phyloP scores from a whole-genome alignment of 1,140 invertebrate genomes.

The Drosophila serrata region DNA sequence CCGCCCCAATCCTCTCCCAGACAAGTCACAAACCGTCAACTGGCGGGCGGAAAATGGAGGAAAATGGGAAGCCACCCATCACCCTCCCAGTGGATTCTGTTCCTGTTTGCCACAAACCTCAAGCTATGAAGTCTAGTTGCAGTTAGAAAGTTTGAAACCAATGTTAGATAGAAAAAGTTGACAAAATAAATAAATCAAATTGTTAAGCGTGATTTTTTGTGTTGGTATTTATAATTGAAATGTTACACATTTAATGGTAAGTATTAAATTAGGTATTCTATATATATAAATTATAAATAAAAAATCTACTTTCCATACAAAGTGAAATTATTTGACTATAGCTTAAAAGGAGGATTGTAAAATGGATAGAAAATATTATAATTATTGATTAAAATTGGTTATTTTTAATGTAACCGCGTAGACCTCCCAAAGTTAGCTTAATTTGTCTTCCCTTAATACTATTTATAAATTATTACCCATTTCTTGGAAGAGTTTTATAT shows the following conservation, averaged over 20 bases:
- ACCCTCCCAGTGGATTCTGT: constrained; percentile 13
- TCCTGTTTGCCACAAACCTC: constrained; percentile 26
- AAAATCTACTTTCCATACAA: no score
- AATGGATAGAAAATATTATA: background rate
- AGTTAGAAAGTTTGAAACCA: constrained; percentile 28
- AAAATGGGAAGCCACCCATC: background rate
- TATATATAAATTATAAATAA: background rate
- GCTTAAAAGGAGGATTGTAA: no score
- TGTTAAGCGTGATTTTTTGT: constrained; percentile 7
- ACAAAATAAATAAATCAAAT: constrained; percentile 18
- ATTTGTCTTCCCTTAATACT: no score
- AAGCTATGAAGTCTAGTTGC: constrained; percentile 22
- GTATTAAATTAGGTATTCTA: background rate
- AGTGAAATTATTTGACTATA: no score
- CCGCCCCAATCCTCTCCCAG: constrained; percentile 15
- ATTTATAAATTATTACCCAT: no score
- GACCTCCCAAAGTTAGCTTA: no score
- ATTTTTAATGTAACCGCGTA: no score
- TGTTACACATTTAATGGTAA: background rate
- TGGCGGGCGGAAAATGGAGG: constrained; percentile 12
- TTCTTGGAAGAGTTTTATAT: no score
- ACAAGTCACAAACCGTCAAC: constrained; percentile 55
- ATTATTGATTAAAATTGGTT: no score
- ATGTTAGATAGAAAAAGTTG: constrained; percentile 32
- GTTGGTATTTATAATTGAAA: background rate